These are phyloP conservation scores for Drosophila glabriapex DNA, from an alignment of 2,888 invertebrate genomes.

Conservation along the genomic window DNA sequence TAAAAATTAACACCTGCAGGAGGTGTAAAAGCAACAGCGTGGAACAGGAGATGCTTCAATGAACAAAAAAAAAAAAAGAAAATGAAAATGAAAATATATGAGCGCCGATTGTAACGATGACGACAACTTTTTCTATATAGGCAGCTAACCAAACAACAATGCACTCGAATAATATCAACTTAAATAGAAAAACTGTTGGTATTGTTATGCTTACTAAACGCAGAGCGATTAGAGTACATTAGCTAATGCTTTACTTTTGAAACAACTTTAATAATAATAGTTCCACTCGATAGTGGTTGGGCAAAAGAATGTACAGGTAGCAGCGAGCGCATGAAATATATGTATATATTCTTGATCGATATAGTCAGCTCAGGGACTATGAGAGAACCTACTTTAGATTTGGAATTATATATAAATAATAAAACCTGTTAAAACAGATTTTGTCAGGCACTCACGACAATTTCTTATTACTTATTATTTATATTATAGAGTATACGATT, in stretches of 20 bases:
- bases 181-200: constrained; percentile 35
- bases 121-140: constrained; percentile 56
- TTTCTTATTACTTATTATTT: background rate
- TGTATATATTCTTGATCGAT: background rate
- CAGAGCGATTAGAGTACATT: constrained; percentile 20
- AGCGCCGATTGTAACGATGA: constrained; percentile 57
- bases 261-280: background rate
- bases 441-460: background rate
- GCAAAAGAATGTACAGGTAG: background rate
- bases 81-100: constrained; percentile 52
- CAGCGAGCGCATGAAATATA: background rate
- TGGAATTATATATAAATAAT: background rate
- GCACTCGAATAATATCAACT: constrained; percentile 32
- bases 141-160: constrained; percentile 50
- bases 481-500: constrained; percentile 18
- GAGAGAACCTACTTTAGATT: accelerated
- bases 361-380: background rate
- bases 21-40: constrained; percentile 17
- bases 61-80: constrained; percentile 44
- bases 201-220: constrained; percentile 27
- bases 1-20: constrained; percentile 74
- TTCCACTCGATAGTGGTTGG: background rate
- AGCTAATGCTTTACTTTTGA: background rate
- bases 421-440: background rate
- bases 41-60: constrained; percentile 39